phyloP scores from a whole-genome alignment of 2,113 vertebrate genomes.

The Cheilinus undulatus region DNA sequence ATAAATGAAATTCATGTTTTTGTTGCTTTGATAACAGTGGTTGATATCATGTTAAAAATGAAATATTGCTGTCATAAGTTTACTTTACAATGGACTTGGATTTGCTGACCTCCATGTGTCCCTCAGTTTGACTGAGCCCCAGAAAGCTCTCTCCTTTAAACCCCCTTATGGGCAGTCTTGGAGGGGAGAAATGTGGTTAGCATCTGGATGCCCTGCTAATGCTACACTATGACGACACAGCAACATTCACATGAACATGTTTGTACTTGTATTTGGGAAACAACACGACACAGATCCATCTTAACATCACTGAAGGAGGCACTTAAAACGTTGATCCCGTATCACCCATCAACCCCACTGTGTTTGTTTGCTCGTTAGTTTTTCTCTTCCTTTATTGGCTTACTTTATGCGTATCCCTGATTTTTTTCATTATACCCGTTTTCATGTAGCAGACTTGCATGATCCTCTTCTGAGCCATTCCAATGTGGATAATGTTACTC shows the following conservation, averaged over 20 bases:
- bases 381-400: conserved; percentile 42
- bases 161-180: no score
- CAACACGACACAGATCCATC: background rate
- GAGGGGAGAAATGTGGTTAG: no score
- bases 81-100: no score
- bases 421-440: conserved; percentile 57
- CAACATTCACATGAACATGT: background rate
- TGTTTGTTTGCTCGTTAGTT: conserved; percentile 46
- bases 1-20: no score
- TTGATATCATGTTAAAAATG: no score
- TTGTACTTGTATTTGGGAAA: conserved; percentile 6
- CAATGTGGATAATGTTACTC: conserved; percentile 70
- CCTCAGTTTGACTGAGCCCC: no score
- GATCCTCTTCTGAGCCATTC: conserved; percentile 62
- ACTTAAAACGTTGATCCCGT: background rate
- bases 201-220: conserved; percentile 76
- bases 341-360: conserved; percentile 15
- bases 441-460: conserved; percentile 37
- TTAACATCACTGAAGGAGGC: conserved; percentile 5
- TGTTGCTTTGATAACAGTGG: no score
- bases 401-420: conserved; percentile 41
- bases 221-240: conserved; percentile 40
- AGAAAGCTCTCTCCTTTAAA: no score
- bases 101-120: no score
- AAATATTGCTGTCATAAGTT: no score